Evolutionary conservation across 30 jellyfish, hydroid and myxozoan species (phyloP).

Genomic region (Aurelia coerulea): DNA sequence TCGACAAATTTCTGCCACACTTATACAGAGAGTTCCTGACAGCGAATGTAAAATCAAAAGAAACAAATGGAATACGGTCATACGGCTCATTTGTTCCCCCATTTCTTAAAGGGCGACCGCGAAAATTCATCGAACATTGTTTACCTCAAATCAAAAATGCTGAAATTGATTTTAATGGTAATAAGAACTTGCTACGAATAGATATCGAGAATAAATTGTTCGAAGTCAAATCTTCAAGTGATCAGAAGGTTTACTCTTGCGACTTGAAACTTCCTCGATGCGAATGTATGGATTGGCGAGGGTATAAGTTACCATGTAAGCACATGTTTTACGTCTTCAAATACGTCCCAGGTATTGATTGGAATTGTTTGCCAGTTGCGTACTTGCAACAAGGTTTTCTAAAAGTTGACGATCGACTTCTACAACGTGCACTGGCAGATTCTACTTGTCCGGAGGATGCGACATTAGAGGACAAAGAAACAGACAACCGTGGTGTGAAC

Average conservation of each 20-base stretch:
- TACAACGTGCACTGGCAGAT: conserved; percentile 28
- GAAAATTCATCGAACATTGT: too few relatives aligned
- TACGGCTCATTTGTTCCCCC: too few relatives aligned
- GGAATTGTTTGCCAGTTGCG: conserved; percentile 27
- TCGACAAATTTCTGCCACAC: too few relatives aligned
- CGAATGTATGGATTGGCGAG: not conserved
- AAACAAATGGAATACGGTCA: too few relatives aligned
- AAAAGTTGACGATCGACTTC: conserved; percentile 36
- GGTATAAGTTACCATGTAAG: conserved; percentile 9
- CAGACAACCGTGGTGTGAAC: not conserved
- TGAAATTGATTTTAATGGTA: too few relatives aligned
- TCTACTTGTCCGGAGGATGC: conserved; percentile 32
- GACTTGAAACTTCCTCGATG: conserved; percentile 4
- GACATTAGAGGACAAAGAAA: conserved; percentile 6
- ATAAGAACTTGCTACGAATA: too few relatives aligned
- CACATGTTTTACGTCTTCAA: conserved; percentile 33
- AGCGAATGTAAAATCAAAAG: too few relatives aligned
- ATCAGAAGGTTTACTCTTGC: not conserved
- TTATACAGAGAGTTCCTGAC: too few relatives aligned
- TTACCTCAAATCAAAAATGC: too few relatives aligned
- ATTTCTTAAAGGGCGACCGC: too few relatives aligned
- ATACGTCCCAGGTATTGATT: conserved; percentile 29
- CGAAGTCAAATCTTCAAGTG: too few relatives aligned
- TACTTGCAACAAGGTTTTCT: conserved; percentile 31
- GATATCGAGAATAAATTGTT: too few relatives aligned